phyloP scores from a whole-genome alignment of 2,888 invertebrate genomes.

The Patella caerulea region DNA sequence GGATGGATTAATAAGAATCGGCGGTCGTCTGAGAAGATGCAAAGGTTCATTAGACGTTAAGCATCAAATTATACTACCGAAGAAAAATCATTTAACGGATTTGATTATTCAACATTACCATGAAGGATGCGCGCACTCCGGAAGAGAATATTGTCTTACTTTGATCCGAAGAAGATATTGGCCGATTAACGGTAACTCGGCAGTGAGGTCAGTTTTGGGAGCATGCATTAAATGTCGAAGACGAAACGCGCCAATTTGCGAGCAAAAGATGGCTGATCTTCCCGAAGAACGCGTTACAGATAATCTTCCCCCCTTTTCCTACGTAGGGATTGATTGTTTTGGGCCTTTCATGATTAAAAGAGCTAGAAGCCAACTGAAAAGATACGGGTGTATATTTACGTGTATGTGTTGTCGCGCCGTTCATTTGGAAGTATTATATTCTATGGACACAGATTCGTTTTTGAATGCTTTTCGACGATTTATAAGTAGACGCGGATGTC shows the following conservation, averaged over 20 bases:
- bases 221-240: conserved; percentile 6
- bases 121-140: conserved; percentile 5
- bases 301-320: conserved; percentile 22
- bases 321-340: conserved; percentile 30
- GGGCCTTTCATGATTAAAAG: conserved; percentile 27
- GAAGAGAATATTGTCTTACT: conserved; percentile 33
- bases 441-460: conserved; percentile 23
- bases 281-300: background rate
- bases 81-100: conserved; percentile 10
- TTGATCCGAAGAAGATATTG: conserved; percentile 11
- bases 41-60: background rate
- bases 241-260: background rate
- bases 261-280: background rate
- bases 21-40: background rate
- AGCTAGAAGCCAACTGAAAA: conserved; percentile 22
- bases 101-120: conserved; percentile 12
- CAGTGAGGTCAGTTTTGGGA: conserved; percentile 7
- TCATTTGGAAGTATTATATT: conserved; percentile 28
- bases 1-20: background rate
- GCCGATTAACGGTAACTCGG: conserved; percentile 12
- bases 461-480: conserved; percentile 28
- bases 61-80: conserved; percentile 18
- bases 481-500: conserved; percentile 22
- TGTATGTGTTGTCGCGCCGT: conserved; percentile 26
- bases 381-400: conserved; percentile 35